Conservation (phyloP, 2,888 invertebrate genomes). For the Eurytoma adleriae region DNA sequence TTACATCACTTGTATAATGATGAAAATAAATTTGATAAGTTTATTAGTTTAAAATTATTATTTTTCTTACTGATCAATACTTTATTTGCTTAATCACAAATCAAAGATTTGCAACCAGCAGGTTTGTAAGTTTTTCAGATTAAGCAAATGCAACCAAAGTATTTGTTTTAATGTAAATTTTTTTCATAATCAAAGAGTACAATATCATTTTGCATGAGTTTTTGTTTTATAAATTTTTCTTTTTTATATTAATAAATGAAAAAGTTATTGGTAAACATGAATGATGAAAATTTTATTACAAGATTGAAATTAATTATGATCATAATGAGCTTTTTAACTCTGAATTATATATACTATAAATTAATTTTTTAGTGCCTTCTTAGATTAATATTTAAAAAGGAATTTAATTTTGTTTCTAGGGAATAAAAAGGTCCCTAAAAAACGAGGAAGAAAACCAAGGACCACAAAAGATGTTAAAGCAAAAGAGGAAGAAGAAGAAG, state of each 20-base stretch:
- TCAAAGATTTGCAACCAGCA: not conserved
- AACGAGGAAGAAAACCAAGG: conserved; percentile 82
- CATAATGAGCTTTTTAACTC: conserved; percentile 57
- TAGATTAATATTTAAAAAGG: not conserved
- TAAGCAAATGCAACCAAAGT: too few relatives aligned
- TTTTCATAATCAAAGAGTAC: too few relatives aligned
- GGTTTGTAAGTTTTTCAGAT: too few relatives aligned
- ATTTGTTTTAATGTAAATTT: too few relatives aligned
- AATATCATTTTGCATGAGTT: too few relatives aligned
- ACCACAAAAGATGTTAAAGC: conserved; percentile 78
- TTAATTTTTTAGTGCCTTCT: not conserved
- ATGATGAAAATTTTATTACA: conserved; percentile 45
- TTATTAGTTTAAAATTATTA: too few relatives aligned
- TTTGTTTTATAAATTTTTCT: too few relatives aligned
- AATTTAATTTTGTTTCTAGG: conserved; percentile 60
- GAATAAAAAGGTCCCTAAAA: conserved; percentile 79
- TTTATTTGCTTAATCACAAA: not conserved
- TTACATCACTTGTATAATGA: too few relatives aligned
- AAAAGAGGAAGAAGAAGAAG: conserved; percentile 67
- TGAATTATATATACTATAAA: conserved; percentile 27
- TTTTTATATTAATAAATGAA: not conserved
- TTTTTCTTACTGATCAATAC: not conserved
- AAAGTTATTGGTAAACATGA: not conserved
- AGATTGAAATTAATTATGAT: conserved; percentile 33
- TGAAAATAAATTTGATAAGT: too few relatives aligned